A percentile compares a stretch with the other conserved stretches of the same genome.
phyloP scores from a whole-genome alignment of 2,797 vertebrate species.

The Tadarida brasiliensis region DNA sequence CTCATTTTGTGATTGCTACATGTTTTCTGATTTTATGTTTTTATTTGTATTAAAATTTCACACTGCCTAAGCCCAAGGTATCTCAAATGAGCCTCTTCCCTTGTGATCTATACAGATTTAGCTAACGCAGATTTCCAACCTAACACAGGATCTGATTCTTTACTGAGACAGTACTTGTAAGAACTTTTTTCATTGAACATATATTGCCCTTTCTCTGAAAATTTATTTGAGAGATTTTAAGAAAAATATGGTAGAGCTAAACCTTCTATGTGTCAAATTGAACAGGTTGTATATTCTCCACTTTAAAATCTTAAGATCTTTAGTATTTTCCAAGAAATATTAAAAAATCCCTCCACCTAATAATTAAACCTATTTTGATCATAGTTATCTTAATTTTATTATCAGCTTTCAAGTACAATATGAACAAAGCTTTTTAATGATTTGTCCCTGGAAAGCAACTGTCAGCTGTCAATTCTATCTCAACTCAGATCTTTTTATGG shows the following conservation, averaged over 20 bases:
- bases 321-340: constrained; percentile 66
- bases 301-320: constrained; percentile 40
- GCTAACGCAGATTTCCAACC: not conserved
- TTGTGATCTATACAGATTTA: not conserved
- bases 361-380: constrained; percentile 85
- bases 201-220: constrained; percentile 1
- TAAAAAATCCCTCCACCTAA: constrained; percentile 44
- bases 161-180: not conserved
- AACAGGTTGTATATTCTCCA: not conserved
- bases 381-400: constrained; percentile 82
- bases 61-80: not conserved
- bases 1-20: constrained; percentile 28
- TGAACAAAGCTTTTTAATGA: constrained; percentile 82
- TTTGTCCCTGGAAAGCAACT: constrained; percentile 81
- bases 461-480: constrained; percentile 75
- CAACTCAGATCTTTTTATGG: constrained; percentile 50
- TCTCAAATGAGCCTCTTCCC: not conserved
- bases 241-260: constrained; percentile 49
- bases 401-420: constrained; percentile 78
- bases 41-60: constrained; percentile 1
- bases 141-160: constrained; percentile 25
- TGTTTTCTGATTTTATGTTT: constrained; percentile 32
- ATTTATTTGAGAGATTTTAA: constrained; percentile 46
- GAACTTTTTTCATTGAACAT: not conserved
- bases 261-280: constrained; percentile 44